These are phyloP conservation scores for Ctenosaura bakeri DNA, from an alignment of 2,797 vertebrate genomes.

Conservation along the genomic window DNA sequence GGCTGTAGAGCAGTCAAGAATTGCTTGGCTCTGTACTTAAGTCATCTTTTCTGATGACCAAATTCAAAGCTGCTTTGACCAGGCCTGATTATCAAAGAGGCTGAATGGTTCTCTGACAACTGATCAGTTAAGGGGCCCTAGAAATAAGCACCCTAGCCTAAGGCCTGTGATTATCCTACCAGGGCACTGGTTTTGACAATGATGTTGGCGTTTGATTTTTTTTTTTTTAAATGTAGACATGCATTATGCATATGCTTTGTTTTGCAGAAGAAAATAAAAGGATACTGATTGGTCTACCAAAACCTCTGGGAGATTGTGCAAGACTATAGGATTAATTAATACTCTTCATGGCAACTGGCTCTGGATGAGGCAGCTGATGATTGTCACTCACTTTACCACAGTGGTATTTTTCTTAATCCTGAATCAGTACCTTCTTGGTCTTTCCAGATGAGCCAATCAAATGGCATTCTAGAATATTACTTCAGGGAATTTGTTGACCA, in stretches of 20 bases:
- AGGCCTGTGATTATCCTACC: neutral
- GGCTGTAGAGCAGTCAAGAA: neutral
- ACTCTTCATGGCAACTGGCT: neutral
- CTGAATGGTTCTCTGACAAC: neutral
- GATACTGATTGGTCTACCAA: neutral
- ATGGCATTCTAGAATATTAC: neutral
- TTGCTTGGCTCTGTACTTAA: neutral
- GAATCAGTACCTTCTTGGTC: neutral
- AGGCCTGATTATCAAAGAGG: neutral
- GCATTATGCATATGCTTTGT: neutral
- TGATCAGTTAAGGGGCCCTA: neutral
- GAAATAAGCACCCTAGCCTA: neutral
- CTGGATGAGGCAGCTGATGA: neutral
- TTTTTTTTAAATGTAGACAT: neutral
- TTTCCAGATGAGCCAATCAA: neutral
- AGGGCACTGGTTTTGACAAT: neutral
- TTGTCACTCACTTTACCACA: neutral
- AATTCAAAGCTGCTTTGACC: neutral
- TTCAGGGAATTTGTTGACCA: neutral
- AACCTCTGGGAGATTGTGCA: no score
- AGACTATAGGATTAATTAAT: neutral
- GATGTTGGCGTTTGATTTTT: neutral
- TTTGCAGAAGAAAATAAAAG: neutral
- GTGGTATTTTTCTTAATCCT: neutral
- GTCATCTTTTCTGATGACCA: neutral